Evolutionary conservation across 2,113 vertebrate species (phyloP).

Genomic region (Malurus melanocephalus): DNA sequence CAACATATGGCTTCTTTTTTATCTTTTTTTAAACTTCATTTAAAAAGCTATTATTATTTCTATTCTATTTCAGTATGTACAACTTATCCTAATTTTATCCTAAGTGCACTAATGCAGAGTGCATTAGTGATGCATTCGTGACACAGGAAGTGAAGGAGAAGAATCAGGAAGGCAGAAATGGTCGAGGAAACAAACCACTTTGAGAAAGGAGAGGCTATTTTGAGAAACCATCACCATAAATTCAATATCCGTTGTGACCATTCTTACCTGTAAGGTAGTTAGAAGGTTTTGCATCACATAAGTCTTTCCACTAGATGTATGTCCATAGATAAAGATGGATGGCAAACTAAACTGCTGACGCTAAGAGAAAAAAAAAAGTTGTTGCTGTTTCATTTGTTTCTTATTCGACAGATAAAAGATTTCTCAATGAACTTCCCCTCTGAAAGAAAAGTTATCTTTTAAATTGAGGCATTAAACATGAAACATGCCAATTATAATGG

Average conservation of each 20-base stretch:
- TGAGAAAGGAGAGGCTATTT: not conserved
- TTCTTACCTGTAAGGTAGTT: slow-evolving; percentile 86
- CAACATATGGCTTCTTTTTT: not conserved
- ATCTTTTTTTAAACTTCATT: not conserved
- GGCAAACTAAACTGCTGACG: slow-evolving; percentile 88
- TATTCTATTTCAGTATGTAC: not conserved
- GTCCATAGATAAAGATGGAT: slow-evolving; percentile 93
- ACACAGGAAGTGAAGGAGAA: not conserved
- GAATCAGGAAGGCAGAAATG: not conserved
- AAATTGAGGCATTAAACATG: not conserved
- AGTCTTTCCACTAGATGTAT: slow-evolving; percentile 92
- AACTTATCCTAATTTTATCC: not conserved
- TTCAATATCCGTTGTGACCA: not conserved
- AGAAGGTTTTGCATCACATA: slow-evolving; percentile 85
- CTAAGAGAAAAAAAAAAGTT: slow-evolving; percentile 9
- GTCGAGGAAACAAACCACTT: not conserved
- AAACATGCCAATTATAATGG: not conserved
- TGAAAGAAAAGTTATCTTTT: not conserved
- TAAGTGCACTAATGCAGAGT: not conserved
- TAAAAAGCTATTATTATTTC: not conserved
- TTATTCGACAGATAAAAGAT: not conserved
- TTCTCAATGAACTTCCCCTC: not conserved
- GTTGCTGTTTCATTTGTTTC: not conserved
- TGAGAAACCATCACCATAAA: not conserved
- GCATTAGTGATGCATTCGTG: not conserved